Evolutionary conservation across 92 coral and sea anemone species (phyloP), one percentile per base, ranked within the genome.

Genomic region (Actinostola sp.): DNA sequence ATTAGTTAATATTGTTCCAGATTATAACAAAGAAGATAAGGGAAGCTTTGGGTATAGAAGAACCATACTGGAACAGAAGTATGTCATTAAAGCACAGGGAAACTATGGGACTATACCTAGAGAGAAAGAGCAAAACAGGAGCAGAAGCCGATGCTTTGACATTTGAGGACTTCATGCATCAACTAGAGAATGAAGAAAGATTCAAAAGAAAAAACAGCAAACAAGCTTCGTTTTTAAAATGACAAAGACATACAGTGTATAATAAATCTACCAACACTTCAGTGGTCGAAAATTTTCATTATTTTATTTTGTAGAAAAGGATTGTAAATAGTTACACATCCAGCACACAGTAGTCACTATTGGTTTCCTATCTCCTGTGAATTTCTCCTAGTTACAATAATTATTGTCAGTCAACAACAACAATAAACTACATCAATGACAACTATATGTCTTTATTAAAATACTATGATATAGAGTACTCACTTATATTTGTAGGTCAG

Each of bases 51-150:
- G 97, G 92, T 14, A 75, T 88, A 15, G 96, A 95, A 62, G 95
- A 88, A 52, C 99, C 99, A 4, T 79, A 67, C 58, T 95, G 99
- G 99, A 84, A 92, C 61, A 81, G 99, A 74, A 95, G 99, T 70
- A 95, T 95, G 11, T 83, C 92, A 10, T 66, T 95, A 45, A 78
- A 77, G 52, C 97, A 95, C 69, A 78, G 99, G 7, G 95, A 91
- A 70, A 60, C 76, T 16, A 79, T 91, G 20, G 99, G 97, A 15
- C 80, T 95, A 59, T 95, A 77, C 71, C 85, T 95, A 28, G 99
- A 95, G 70, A 88, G 80, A 58, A 89, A 87, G 56, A 84, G 97
- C 48, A 89, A 85, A 56, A 91, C 99, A 63, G 99, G 99, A 20
- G 71, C 28, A 4, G 95, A 91, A 35, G 73, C 97, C 31, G 97